Base-by-base conservation (phyloP, 37 sponge, comb jelly and placozoan species). In the Petrosia ficiformis region DNA sequence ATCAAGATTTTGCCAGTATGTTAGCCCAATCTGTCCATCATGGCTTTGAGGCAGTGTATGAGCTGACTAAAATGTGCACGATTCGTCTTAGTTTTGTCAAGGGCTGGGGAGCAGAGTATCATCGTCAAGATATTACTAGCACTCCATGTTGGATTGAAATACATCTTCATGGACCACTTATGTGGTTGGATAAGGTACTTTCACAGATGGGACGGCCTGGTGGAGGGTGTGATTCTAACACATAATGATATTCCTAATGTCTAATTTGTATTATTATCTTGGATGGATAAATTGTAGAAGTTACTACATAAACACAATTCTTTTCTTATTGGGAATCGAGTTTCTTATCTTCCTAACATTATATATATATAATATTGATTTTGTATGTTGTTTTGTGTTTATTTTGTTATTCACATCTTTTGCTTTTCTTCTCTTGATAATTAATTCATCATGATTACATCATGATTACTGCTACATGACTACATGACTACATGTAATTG, bases 61-160 rank as follows among this genome's bases (percentile, higher is more conserved):
- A 93, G 65, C 81, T 96, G 24, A 93, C 94, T 8, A 93, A 96
- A 42, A 93, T 93, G 94, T 96, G 97, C 64, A 90, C 94, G 26
- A 96, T 96, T 44, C 76, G 97, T 35, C 87, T 96, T 79, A 96
- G 97, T 71, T 96, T 96, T 82, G 97, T 96, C 65, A 96, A 96
- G 81, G 97, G 97, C 28, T 96, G 97, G 97, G 97, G 97, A 0
- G 94, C 97, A 0, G 97, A 96, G 70, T 96, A 96, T 70, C 97
- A 93, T 68, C 80, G 97, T 48, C 97, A 96, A 59, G 95, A 93
- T 65, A 91, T 96, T 56, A 96, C 97, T 10, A 96, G 97, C 58
- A 96, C 97, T 14, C 97, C 97, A 1, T 96, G 97, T 67, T 96
- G 97, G 97, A 84, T 96, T 11, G 97, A 96, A 70, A 87, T 96